phyloP scores from a whole-genome alignment of 1,140 invertebrate genomes.

The Ceratina japonica region DNA sequence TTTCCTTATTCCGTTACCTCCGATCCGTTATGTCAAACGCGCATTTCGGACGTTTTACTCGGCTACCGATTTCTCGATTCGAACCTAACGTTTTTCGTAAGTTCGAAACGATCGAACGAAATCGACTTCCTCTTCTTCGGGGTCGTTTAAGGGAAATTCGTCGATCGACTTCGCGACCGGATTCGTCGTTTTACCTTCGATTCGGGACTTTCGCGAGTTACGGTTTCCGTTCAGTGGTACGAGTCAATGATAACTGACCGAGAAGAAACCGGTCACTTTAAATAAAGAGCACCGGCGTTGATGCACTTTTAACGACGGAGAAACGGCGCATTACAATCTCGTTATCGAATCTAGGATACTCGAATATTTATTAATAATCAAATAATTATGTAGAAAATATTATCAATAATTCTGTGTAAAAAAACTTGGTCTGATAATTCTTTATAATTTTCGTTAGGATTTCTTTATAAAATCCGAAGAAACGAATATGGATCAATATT shows the following conservation, averaged over 20 bases:
- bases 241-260: slow-evolving; percentile 24
- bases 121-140: not conserved
- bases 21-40: slow-evolving; percentile 3
- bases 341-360: not conserved
- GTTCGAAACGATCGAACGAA: too few species aligned
- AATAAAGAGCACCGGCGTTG: not conserved
- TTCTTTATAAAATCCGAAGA: too few species aligned
- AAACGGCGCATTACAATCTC: slow-evolving; percentile 28
- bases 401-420: too few species aligned
- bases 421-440: too few species aligned
- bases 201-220: slow-evolving; percentile 53
- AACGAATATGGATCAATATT: too few species aligned
- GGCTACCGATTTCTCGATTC: too few species aligned
- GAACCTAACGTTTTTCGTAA: too few species aligned
- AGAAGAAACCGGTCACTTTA: slow-evolving; percentile 39
- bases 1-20: not conserved
- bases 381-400: too few species aligned
- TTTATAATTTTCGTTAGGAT: too few species aligned
- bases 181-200: slow-evolving; percentile 51
- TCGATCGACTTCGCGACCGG: not conserved
- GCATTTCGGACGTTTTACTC: not conserved
- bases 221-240: slow-evolving; percentile 53
- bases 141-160: slow-evolving; percentile 19
- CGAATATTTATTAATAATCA: too few species aligned
- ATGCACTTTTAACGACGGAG: slow-evolving; percentile 28